Percentiles rank a stretch among this genome's conserved stretches.
Conservation (phyloP, 2,113 vertebrate genomes). For the Hemichromis elongatus region DNA sequence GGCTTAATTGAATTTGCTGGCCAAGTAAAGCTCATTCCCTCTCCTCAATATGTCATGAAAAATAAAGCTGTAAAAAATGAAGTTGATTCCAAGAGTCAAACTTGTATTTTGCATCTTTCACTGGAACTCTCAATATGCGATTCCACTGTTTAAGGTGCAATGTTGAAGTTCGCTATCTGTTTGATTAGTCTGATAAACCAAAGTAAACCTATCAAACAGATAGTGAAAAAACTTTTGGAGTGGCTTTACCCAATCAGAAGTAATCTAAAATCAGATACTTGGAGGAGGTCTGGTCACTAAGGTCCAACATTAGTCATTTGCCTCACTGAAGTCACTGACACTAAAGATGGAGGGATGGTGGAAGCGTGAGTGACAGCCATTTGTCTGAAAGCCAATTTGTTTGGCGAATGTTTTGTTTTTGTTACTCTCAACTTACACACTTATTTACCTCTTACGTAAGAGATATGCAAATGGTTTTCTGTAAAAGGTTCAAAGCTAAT, state of each 20-base stretch:
- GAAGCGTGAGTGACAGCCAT: not conserved
- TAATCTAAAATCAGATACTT: not conserved
- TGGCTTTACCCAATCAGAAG: not conserved
- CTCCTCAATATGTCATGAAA: too few relatives aligned
- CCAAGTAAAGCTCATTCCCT: too few relatives aligned
- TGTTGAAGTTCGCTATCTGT: not conserved
- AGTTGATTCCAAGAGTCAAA: not conserved
- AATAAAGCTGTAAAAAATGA: too few relatives aligned
- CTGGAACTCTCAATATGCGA: not conserved
- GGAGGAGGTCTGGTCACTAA: accelerated
- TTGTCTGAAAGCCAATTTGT: not conserved
- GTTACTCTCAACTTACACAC: not conserved
- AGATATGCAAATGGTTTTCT: not conserved
- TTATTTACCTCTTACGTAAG: not conserved
- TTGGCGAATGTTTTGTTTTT: not conserved
- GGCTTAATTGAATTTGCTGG: too few relatives aligned
- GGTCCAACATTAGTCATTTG: not conserved
- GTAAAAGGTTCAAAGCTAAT: not conserved
- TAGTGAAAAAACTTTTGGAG: accelerated
- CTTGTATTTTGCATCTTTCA: not conserved
- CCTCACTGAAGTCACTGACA: not conserved
- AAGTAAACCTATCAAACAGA: not conserved
- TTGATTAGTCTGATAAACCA: not conserved
- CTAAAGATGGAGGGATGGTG: not conserved
- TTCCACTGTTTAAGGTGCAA: not conserved